Evolutionary conservation across 2,113 vertebrate genomes (phyloP).

Genomic region (Heterotis niloticus): DNA sequence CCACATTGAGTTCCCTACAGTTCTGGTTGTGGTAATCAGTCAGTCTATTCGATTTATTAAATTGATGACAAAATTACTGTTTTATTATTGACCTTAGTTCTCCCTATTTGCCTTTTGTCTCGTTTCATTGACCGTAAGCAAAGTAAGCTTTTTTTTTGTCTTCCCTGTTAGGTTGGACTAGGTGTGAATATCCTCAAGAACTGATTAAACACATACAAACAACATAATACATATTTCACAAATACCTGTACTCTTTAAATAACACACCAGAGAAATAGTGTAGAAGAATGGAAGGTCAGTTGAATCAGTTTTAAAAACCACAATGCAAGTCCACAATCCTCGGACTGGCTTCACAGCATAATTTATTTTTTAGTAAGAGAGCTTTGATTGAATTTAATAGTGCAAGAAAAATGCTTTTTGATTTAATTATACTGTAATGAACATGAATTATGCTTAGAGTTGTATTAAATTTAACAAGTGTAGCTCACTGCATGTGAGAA

Average conservation of each 20-base stretch:
- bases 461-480: slow-evolving; percentile 25
- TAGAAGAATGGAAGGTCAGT: background rate
- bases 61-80: too few species aligned
- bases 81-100: too few species aligned
- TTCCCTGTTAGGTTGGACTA: background rate
- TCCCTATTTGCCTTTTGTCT: too few species aligned
- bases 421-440: slow-evolving; percentile 24
- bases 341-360: background rate
- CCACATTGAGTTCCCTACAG: too few species aligned
- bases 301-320: background rate
- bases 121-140: background rate
- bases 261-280: background rate
- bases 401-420: slow-evolving; percentile 11
- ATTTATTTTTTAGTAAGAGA: slow-evolving; percentile 8
- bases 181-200: background rate
- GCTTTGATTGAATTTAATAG: slow-evolving; percentile 22
- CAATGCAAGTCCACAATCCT: background rate
- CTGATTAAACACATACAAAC: slow-evolving; percentile 8
- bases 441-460: slow-evolving; percentile 20
- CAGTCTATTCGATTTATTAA: too few species aligned
- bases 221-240: background rate
- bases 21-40: too few species aligned
- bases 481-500: background rate
- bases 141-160: background rate
- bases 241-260: background rate